Conservation (phyloP, 2,797 vertebrate species). For the Falco rusticolus region DNA sequence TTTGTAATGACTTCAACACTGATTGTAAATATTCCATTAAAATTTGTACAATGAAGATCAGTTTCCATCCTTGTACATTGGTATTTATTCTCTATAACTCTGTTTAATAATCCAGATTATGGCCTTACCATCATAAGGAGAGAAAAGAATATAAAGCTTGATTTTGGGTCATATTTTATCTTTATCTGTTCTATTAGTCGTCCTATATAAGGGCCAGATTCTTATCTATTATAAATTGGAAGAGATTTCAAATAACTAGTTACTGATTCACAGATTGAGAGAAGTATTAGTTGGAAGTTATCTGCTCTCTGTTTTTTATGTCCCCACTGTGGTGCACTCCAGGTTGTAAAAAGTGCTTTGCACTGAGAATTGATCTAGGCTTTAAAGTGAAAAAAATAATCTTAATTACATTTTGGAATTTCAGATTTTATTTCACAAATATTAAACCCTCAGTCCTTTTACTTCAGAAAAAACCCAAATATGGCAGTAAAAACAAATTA, state of each 20-base stretch:
- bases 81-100: neutral
- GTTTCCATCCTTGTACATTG: neutral
- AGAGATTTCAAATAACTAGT: neutral
- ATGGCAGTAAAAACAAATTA: neutral
- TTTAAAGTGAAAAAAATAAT: neutral
- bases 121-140: neutral
- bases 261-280: neutral
- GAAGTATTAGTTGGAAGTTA: neutral
- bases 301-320: neutral
- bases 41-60: neutral
- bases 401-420: neutral
- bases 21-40: neutral
- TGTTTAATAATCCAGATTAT: neutral
- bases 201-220: neutral
- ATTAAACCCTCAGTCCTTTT: neutral
- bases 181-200: neutral
- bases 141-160: neutral
- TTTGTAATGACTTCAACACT: neutral
- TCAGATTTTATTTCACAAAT: neutral
- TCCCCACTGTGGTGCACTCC: fast-evolving
- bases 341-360: neutral
- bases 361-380: fast-evolving
- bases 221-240: neutral
- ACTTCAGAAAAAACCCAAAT: neutral
- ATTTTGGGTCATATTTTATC: neutral